Evolutionary conservation across 2,113 vertebrate genomes (phyloP), one percentile per base, ranked within the genome.

Genomic region (Amia ocellicauda): DNA sequence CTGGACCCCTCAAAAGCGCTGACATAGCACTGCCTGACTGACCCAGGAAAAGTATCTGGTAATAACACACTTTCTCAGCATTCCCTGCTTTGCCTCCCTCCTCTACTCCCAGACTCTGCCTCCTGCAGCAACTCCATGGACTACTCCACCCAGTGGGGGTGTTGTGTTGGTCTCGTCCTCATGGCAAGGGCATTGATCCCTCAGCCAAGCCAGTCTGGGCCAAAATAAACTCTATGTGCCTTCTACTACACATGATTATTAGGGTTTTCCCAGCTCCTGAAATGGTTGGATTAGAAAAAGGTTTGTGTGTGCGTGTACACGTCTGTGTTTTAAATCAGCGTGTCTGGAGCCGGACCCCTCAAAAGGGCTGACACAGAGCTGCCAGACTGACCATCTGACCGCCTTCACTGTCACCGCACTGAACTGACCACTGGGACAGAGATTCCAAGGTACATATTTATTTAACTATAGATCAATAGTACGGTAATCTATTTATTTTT

Each of bases 381-480:
- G 67, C 5, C 28, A 36, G 65, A 47, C 68, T 63, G 69, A 42
- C 65, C 31, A 20, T 60, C 53, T 42, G 62, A 63, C 53, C 62
- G 58, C 63, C 54, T 64, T 55, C 55, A n/a, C 64, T 50, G 71
- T 67, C 69, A 63, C 41, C 47, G 66, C 64, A 74, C 76, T 76
- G 70, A 74, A 75, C 67, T 78, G 77, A 66, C 7, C 28, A 22
- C 24, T 23, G 54, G 40, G 17, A 31, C 53, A 57, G 53, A 19
- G 41, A 54, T 24, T 47, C 41, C 11, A 13, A 22, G 42, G 28
- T 4, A 14, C 55, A 53, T n/a, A n/a, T n/a, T n/a, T 50, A 62
- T 50, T 40, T 45, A 57, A 79, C 77, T 74, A 75, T 72, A 81
- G 80, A 83, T 90, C 86, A 90, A 22, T 51, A 16, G 47, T 8